Conservation (phyloP, 2,113 vertebrate genomes). For the Microtus ochrogaster region DNA sequence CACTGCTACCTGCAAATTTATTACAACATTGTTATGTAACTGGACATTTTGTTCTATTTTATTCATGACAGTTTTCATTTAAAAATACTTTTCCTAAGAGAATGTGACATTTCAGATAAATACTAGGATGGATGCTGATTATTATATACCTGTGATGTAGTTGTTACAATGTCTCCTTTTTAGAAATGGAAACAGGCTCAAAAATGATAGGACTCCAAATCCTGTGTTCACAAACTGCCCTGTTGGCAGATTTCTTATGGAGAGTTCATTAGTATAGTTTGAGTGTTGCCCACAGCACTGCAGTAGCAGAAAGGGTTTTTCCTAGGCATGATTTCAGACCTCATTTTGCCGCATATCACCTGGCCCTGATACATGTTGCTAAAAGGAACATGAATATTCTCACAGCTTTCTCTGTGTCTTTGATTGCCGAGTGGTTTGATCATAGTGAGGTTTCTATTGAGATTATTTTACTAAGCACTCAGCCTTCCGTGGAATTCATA, state of each 20-base stretch:
- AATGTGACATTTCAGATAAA: conserved; percentile 3
- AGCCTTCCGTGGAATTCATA: neutral
- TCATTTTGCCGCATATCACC: neutral
- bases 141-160: neutral
- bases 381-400: conserved; percentile 24
- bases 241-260: neutral
- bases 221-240: neutral
- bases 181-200: conserved; percentile 1
- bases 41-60: conserved; percentile 29
- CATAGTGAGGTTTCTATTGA: conserved; percentile 20
- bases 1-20: neutral
- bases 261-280: neutral
- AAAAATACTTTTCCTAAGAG: neutral
- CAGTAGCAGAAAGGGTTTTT: neutral
- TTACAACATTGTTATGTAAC: conserved; percentile 4
- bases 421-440: conserved; percentile 11
- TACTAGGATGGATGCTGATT: neutral
- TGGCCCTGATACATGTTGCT: neutral
- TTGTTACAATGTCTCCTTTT: neutral
- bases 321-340: neutral
- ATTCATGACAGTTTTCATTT: conserved; percentile 10
- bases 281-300: neutral
- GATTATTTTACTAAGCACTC: neutral
- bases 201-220: neutral
- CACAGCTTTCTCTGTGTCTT: neutral